Percentiles rank a stretch among this genome's conserved stretches.
Conservation (phyloP, 2,113 vertebrate species). For the Heterotilapia buettikoferi region DNA sequence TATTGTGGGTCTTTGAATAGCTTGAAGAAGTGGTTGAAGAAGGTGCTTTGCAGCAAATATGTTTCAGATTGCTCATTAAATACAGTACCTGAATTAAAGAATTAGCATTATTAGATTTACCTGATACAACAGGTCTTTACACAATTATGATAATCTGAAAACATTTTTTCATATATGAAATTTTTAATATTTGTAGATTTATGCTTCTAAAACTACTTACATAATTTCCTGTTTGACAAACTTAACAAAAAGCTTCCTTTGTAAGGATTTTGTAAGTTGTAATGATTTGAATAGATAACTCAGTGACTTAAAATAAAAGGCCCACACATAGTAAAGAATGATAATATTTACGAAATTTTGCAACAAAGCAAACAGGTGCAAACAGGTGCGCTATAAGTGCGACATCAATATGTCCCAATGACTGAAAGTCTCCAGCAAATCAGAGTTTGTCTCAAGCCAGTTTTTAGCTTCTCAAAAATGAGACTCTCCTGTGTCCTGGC, state of each 20-base stretch:
- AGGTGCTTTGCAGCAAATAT: not conserved
- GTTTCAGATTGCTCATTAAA: not conserved
- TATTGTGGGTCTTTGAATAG: not conserved
- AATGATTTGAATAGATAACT: not conserved
- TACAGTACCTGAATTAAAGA: constrained; percentile 38
- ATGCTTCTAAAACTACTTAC: not conserved
- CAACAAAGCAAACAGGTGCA: not conserved
- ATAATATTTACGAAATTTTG: not conserved
- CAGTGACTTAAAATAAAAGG: not conserved
- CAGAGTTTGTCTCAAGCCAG: not conserved
- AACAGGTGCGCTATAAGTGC: not conserved
- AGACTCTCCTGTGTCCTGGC: constrained; percentile 66
- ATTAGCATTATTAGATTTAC: not conserved
- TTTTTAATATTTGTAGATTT: not conserved
- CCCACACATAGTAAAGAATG: not conserved
- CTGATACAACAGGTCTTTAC: not conserved
- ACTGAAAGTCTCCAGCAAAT: not conserved
- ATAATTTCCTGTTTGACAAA: not conserved
- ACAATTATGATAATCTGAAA: not conserved
- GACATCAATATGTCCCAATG: not conserved
- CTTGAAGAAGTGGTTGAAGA: not conserved
- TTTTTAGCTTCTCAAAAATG: constrained; percentile 36
- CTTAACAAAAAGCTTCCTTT: not conserved
- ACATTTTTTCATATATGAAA: not conserved
- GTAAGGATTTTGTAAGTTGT: not conserved